Percentiles rank a stretch among this genome's conserved stretches.
Conservation (phyloP, 2,113 vertebrate genomes). For the Channa argus region DNA sequence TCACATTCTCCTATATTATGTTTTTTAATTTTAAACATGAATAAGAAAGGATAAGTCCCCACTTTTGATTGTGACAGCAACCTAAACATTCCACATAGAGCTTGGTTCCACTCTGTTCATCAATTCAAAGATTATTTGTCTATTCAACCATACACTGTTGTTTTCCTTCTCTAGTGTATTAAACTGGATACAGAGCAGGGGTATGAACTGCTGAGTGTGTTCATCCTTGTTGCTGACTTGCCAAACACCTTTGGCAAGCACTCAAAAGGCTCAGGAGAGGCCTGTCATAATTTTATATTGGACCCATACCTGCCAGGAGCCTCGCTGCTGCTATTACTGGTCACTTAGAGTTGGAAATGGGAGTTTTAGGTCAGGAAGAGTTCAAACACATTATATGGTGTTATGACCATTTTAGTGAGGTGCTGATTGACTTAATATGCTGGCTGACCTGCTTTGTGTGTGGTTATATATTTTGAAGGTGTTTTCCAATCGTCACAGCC, state of each 20-base stretch:
- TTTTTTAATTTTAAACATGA: too few species aligned
- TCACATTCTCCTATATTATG: too few species aligned
- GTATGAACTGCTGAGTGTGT: constrained; percentile 68
- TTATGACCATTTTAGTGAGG: background rate
- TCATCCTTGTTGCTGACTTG: constrained; percentile 68
- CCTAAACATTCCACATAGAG: too few species aligned
- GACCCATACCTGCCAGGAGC: constrained; percentile 40
- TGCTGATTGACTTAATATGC: background rate
- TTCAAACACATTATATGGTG: constrained; percentile 16
- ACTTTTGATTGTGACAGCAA: too few species aligned
- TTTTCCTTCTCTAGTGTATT: constrained; percentile 33
- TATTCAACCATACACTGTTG: background rate
- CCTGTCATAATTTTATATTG: constrained; percentile 23
- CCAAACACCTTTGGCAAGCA: constrained; percentile 60
- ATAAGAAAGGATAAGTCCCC: too few species aligned
- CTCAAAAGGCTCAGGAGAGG: constrained; percentile 52
- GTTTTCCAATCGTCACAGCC: too few species aligned
- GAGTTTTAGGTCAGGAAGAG: constrained; percentile 39
- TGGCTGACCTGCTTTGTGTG: background rate
- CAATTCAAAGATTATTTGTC: constrained; percentile 2
- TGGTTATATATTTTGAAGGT: background rate
- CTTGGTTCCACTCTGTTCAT: too few species aligned
- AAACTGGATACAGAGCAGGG: constrained; percentile 28
- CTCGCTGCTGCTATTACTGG: constrained; percentile 46
- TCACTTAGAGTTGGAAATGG: constrained; percentile 44